Evolutionary conservation across 2,888 invertebrate species (phyloP).

Genomic region (Ennomos fuscantarius): DNA sequence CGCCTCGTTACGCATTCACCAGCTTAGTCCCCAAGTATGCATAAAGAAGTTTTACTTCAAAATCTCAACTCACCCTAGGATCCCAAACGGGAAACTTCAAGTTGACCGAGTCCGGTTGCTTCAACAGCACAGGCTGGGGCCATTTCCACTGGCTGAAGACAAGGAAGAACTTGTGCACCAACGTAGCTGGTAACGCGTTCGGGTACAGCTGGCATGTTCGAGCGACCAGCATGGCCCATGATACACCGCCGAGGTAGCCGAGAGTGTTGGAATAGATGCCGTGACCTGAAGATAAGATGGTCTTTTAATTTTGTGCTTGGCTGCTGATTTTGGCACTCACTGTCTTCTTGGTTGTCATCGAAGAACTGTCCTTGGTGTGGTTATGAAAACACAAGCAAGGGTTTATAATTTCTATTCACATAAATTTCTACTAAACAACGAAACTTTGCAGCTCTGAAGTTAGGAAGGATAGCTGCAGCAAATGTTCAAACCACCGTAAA

Average conservation of each 20-base stretch:
- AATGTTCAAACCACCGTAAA: too few relatives aligned
- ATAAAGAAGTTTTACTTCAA: too few relatives aligned
- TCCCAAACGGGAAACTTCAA: slow-evolving; percentile 98
- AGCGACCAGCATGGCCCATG: slow-evolving; percentile 99
- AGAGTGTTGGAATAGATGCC: slow-evolving; percentile 99
- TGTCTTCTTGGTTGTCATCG: slow-evolving; percentile 1
- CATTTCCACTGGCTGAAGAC: slow-evolving; percentile 99
- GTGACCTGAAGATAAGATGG: slow-evolving; percentile 85
- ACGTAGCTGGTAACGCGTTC: slow-evolving; percentile 96
- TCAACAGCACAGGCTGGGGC: slow-evolving; percentile 98
- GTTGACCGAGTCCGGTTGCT: slow-evolving; percentile 95
- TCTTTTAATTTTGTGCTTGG: not conserved
- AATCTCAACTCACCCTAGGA: slow-evolving; percentile 89
- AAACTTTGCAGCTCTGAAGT: too few relatives aligned
- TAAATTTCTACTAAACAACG: too few relatives aligned
- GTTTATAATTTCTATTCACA: slow-evolving; percentile 35
- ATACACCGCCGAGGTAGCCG: slow-evolving; percentile 99
- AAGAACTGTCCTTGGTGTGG: slow-evolving; percentile 3
- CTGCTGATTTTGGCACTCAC: slow-evolving; percentile 15
- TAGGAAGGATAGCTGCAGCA: too few relatives aligned
- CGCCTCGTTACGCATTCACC: too few relatives aligned
- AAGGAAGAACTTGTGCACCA: slow-evolving; percentile 99
- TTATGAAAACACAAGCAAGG: slow-evolving; percentile 18
- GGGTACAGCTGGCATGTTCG: slow-evolving; percentile 99
- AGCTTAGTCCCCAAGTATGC: too few relatives aligned